Evolutionary conservation across 2,797 vertebrate genomes (phyloP), one percentile per base, ranked within the genome.

Genomic region (Champsocephalus gunnari): DNA sequence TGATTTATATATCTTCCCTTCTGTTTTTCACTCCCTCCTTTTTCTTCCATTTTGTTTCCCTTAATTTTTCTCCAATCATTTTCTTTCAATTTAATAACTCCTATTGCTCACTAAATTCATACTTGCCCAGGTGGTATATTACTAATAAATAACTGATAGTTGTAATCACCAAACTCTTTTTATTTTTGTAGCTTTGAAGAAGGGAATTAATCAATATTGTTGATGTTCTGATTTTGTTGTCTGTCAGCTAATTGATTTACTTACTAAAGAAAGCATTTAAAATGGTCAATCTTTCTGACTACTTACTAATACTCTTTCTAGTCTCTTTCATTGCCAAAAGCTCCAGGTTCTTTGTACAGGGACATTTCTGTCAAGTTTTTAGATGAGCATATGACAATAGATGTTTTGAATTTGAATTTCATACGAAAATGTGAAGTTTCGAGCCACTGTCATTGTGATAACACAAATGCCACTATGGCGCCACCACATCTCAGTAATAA

Each of bases 31-130:
- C 17, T 38, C 43, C 50, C 50, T 74, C 43, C 44, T 51, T 4
- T 51, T 65, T 47, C 34, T 85, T 34, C 45, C 48, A 7, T 47
- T 21, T 48, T 48, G 4, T 19, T 19, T 38, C 16, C 28, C 47
- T 66, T 41, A 1, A 13, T 63, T 66, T 4, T 47, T 13, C 47
- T 34, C 12, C 41, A 9, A n/a, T 54, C 55, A 32, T 70, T 53
- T 79, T 5, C 48, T 63, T 51, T 59, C 13, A 68, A 10, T 64
- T 73, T 19, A 70, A 70, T 41, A 68, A 32, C n/a, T 67, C n/a
- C 19, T 3, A 68, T 72, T 69, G 24, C 62, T 58, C 17, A 43
- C 69, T 32, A 71, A 59, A 75, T 53, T 50, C 21, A 44, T 10
- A 41, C 69, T 59, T 51, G 14, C 12, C 21, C 43, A 14, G 21